Evolutionary conservation across 2,888 invertebrate genomes (phyloP).

Genomic region (Mechanitis mazaeus): DNA sequence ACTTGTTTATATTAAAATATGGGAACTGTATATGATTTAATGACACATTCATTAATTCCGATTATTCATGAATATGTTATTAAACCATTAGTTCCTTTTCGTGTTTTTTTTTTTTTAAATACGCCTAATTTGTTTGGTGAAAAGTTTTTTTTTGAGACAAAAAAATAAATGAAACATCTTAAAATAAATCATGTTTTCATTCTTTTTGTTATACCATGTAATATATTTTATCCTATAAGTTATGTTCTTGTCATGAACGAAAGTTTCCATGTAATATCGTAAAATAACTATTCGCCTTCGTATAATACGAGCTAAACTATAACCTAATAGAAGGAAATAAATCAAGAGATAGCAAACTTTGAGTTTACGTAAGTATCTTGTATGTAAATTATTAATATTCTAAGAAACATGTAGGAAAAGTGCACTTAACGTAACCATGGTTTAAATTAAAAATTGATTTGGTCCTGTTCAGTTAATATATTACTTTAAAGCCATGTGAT

Average conservation of each 20-base stretch:
- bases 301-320: slow-evolving; percentile 2
- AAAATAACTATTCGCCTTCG: slow-evolving; percentile 4
- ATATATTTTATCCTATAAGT: slow-evolving; percentile 14
- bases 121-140: no score
- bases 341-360: neutral
- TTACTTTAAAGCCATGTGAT: slow-evolving; percentile 11
- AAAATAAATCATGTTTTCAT: neutral
- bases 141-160: no score
- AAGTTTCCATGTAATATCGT: neutral
- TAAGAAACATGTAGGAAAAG: no score
- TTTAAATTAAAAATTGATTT: no score
- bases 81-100: no score
- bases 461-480: slow-evolving; percentile 3
- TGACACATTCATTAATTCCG: no score
- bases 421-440: no score
- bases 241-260: slow-evolving; percentile 8
- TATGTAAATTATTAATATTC: no score
- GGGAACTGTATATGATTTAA: neutral
- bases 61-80: no score
- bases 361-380: neutral
- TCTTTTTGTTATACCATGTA: neutral
- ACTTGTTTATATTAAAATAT: slow-evolving; percentile 9
- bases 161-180: neutral
- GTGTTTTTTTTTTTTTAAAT: no score
- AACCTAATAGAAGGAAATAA: slow-evolving; percentile 2